These are phyloP conservation scores for Cryptotis parvus DNA, from an alignment of 2,113 vertebrate species.

Conservation along the genomic window DNA sequence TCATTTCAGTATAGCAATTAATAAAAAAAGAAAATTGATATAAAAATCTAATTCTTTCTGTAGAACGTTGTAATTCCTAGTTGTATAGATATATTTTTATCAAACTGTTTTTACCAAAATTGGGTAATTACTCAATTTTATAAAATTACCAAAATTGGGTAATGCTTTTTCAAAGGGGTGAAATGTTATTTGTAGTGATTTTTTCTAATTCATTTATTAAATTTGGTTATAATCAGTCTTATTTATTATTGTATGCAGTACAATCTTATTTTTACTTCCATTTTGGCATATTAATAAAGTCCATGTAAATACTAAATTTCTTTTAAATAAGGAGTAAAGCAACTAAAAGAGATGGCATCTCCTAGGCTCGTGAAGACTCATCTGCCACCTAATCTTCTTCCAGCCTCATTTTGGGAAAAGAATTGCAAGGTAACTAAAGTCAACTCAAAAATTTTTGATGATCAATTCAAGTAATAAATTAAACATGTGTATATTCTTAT, in stretches of 20 bases:
- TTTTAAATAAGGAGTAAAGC: conserved; percentile 81
- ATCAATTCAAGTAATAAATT: background rate
- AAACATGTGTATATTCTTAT: background rate
- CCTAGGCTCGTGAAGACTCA: conserved; percentile 91
- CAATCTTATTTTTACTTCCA: background rate
- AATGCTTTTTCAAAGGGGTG: background rate
- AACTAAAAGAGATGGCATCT: conserved; percentile 85
- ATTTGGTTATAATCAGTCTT: background rate
- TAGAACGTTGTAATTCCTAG: background rate
- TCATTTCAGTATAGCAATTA: background rate
- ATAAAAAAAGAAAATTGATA: no score
- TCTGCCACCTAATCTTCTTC: conserved; percentile 88
- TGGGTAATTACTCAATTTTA: no score
- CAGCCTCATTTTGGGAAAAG: conserved; percentile 89
- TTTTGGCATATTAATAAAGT: background rate
- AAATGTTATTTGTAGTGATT: conserved; percentile 37
- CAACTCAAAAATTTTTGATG: no score
- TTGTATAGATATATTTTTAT: background rate
- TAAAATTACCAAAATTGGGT: no score
- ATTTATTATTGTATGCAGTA: background rate
- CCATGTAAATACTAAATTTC: background rate
- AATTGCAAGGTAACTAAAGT: conserved; percentile 87
- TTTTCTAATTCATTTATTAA: background rate
- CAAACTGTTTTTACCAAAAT: background rate
- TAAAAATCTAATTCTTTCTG: background rate